Evolutionary conservation across 1,140 invertebrate genomes (phyloP).

Genomic region (Drosophila aff.): DNA sequence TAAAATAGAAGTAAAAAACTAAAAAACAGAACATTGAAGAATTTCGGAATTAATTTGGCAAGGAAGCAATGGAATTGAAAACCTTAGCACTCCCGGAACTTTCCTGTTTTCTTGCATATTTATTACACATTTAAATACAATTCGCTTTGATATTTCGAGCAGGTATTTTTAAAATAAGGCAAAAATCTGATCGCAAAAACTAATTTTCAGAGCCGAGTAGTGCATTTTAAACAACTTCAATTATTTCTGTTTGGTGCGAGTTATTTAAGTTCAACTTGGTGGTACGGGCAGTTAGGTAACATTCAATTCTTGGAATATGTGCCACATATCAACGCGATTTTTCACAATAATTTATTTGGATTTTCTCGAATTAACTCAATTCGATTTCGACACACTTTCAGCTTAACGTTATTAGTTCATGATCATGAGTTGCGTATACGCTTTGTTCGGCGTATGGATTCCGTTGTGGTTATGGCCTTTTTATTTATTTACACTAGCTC

Average conservation of each 20-base stretch:
- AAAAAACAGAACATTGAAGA: background rate
- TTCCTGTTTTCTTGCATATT: conserved; percentile 33
- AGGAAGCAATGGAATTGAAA: too few relatives aligned
- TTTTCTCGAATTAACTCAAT: conserved; percentile 26
- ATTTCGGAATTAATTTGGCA: background rate
- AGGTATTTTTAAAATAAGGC: conserved; percentile 52
- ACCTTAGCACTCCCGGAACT: background rate
- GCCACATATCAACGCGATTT: conserved; percentile 35
- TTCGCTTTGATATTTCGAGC: conserved; percentile 64
- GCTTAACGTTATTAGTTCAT: conserved; percentile 58
- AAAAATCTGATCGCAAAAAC: conserved; percentile 30
- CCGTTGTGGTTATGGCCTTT: conserved; percentile 54
- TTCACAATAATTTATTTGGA: conserved; percentile 78
- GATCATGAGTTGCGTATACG: conserved; percentile 65
- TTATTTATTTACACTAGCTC: conserved; percentile 78
- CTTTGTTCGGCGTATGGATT: conserved; percentile 44
- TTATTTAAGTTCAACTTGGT: conserved; percentile 54
- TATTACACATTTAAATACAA: conserved; percentile 57
- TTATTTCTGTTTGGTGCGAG: conserved; percentile 52
- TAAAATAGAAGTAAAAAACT: background rate
- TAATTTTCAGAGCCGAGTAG: conserved; percentile 46
- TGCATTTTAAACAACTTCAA: conserved; percentile 50
- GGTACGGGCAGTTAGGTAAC: conserved; percentile 73
- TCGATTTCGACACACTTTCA: conserved; percentile 70
- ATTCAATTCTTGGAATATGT: conserved; percentile 70